A percentile compares a stretch with the other conserved stretches of the same genome.
Evolutionary conservation across 2,888 invertebrate genomes (phyloP).

Genomic region (Trachelus tabidus): DNA sequence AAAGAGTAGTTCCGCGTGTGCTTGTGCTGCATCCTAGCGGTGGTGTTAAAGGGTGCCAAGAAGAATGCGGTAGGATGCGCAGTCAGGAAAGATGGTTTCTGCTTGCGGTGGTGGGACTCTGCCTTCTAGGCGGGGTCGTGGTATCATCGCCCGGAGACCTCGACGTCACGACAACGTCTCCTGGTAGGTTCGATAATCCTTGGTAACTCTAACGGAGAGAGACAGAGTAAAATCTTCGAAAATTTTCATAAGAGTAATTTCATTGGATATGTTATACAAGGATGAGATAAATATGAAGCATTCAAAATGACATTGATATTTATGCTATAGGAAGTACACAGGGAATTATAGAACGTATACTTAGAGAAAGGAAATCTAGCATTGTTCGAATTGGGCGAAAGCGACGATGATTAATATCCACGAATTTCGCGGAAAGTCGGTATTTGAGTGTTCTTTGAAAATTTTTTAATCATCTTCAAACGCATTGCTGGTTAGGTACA

Average conservation of each 20-base stretch:
- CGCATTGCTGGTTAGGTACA: neutral
- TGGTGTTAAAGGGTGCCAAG: conserved; percentile 16
- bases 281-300: neutral
- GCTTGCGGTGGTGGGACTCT: conserved; percentile 44
- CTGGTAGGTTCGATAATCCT: conserved; percentile 8
- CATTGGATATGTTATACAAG: neutral
- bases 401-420: neutral
- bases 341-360: neutral
- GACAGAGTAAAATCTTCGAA: conserved; percentile 1
- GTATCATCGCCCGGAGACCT: conserved; percentile 25
- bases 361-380: neutral
- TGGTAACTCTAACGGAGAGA: neutral
- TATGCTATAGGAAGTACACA: neutral
- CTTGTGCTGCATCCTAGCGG: neutral
- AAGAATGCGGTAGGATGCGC: conserved; percentile 59
- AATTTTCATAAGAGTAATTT: neutral
- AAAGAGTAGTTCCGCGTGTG: neutral
- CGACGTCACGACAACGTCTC: conserved; percentile 11
- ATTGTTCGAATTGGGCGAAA: neutral
- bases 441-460: neutral
- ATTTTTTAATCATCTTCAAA: neutral
- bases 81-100: conserved; percentile 50
- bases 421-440: neutral
- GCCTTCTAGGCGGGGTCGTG: conserved; percentile 41
- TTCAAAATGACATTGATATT: neutral